Base-by-base conservation (phyloP, 2,888 invertebrate genomes). In the Platerodrilus igneus region DNA sequence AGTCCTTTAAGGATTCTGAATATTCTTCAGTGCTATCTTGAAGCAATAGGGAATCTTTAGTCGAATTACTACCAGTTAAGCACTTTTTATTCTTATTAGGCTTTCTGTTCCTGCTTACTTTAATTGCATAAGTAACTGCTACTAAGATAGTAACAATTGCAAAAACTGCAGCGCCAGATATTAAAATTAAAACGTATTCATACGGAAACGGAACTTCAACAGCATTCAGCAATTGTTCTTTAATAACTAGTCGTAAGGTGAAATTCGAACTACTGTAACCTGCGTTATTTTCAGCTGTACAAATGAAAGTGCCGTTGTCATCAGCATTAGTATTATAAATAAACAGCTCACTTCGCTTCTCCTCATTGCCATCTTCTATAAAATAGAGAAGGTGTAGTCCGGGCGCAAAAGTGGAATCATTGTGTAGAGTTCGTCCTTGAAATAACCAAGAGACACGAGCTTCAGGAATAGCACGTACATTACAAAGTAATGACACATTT, bases 241-340 rank as follows among this genome's bases (percentile, higher is more conserved):
- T 84, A 36, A 83, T 74, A 48, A 86, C 74, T 29, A 88, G 79
- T 47, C 80, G 74, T 50, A 92, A 75, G 2, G 91, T 89, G 55
- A 87, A 86, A 65, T 92, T 91, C 41, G 85, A 82, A 50, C 79
- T 80, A 0, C 82, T 76, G 40, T 74, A 77, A 8, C 92, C 92
- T 0, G 91, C 92, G 9, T 82, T 77, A 63, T 92, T 92, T 59
- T 87, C 86, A 0, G 91, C 91, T 8, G 84, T 75, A 64, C 92
- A 93, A 3, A 84, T 78, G 62, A 88, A 91, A 5, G 85, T 86
- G 3, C 91, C 91, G 58, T 90, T 89, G 60, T 90, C 87, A 48
- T 84, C 85, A 21, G 75, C 76, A 18, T 80, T 81, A 13, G 85
- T 80, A 62, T 86, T 85, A 58, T 81, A 81, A 55, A 89, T 83